A percentile compares a stretch with the other conserved stretches of the same genome.
phyloP scores from a whole-genome alignment of 2,888 invertebrate species.

The Dyspetes luteomarginatus region DNA sequence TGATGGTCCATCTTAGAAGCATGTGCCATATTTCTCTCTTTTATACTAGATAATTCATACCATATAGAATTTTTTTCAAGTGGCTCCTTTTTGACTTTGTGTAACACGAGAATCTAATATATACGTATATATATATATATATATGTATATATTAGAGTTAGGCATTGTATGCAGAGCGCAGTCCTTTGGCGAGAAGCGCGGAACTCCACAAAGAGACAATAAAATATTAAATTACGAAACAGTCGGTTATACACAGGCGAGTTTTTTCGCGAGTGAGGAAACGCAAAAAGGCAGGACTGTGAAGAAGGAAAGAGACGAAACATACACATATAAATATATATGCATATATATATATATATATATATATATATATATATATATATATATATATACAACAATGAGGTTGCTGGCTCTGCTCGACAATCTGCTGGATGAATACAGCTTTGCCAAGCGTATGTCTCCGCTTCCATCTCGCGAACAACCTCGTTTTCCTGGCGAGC shows the following conservation, averaged over 20 bases:
- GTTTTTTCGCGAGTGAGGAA: constrained; percentile 20
- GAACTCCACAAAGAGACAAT: constrained; percentile 66
- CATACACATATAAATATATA: background rate
- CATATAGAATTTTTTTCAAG: constrained; percentile 20
- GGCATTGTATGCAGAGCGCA: constrained; percentile 22
- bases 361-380: constrained; percentile 3
- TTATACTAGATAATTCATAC: too few relatives aligned
- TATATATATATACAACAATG: constrained; percentile 12
- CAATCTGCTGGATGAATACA: constrained; percentile 49
- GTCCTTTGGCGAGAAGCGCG: constrained; percentile 13
- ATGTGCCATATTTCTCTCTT: too few relatives aligned
- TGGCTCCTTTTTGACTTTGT: constrained; percentile 35
- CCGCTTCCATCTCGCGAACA: constrained; percentile 28
- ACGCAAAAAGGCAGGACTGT: constrained; percentile 1
- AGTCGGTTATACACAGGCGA: background rate
- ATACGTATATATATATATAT: background rate
- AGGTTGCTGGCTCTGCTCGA: constrained; percentile 45
- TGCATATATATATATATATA: background rate
- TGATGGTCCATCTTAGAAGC: too few relatives aligned
- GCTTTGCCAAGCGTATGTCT: constrained; percentile 39
- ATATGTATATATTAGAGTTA: constrained; percentile 8
- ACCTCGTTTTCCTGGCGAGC: constrained; percentile 59
- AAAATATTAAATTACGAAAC: constrained; percentile 69
- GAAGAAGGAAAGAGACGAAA: background rate
- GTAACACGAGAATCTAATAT: constrained; percentile 11